These are phyloP conservation scores for Drosophila niveifrons DNA, from an alignment of 2,888 invertebrate species.

Conservation along the genomic window DNA sequence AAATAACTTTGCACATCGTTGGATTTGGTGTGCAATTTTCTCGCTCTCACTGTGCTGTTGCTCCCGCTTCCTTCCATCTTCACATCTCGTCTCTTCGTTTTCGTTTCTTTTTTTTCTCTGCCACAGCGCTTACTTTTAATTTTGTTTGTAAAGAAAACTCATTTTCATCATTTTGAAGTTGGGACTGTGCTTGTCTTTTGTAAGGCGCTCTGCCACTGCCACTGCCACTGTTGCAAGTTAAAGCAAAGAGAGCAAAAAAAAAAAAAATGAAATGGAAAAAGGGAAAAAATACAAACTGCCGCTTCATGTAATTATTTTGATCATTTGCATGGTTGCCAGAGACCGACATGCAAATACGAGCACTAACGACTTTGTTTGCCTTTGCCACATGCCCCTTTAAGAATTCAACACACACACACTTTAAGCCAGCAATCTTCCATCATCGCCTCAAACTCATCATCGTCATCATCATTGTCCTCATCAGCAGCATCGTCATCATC, in stretches of 20 bases:
- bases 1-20: slow-evolving; percentile 81
- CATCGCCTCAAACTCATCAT: neutral
- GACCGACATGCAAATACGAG: slow-evolving; percentile 48
- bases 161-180: slow-evolving; percentile 81
- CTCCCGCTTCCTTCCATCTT: neutral
- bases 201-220: slow-evolving; percentile 35
- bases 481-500: neutral
- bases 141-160: slow-evolving; percentile 81
- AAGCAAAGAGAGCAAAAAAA: slow-evolving; percentile 5
- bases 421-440: slow-evolving; percentile 23
- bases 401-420: slow-evolving; percentile 22
- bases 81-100: too few species aligned
- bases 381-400: slow-evolving; percentile 37
- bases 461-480: neutral
- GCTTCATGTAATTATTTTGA: slow-evolving; percentile 79
- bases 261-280: neutral
- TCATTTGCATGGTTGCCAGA: slow-evolving; percentile 71
- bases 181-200: slow-evolving; percentile 75
- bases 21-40: slow-evolving; percentile 76
- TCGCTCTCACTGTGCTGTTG: slow-evolving; percentile 44
- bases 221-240: slow-evolving; percentile 34
- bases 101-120: slow-evolving; percentile 20
- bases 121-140: slow-evolving; percentile 73
- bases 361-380: slow-evolving; percentile 53
- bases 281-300: slow-evolving; percentile 55